A percentile compares a stretch with the other conserved stretches of the same genome.
Conservation (phyloP, 2,113 vertebrate genomes). For the Cricetomys ansorgei region DNA sequence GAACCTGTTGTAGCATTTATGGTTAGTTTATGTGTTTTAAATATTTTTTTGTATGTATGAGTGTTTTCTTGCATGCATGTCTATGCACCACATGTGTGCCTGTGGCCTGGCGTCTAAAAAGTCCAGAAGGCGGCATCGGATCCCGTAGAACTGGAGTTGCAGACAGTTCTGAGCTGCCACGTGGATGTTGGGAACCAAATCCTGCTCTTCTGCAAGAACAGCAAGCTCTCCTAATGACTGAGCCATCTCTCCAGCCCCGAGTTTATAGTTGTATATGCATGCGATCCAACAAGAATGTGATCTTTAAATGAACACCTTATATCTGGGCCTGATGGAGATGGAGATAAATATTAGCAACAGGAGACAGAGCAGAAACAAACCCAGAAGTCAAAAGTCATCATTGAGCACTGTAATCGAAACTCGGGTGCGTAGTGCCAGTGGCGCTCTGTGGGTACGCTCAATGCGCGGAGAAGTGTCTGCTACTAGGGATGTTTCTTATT, state of each 20-base stretch:
- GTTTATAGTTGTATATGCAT: not conserved
- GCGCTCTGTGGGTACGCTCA: not conserved
- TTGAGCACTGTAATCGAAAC: not conserved
- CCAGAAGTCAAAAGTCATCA: constrained; percentile 18
- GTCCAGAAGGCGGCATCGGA: not conserved
- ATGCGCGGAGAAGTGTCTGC: not conserved
- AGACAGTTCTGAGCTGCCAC: not conserved
- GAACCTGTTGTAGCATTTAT: not conserved
- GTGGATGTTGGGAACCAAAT: not conserved
- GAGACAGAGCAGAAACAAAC: not conserved
- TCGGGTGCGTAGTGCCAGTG: not conserved
- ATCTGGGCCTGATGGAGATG: not conserved
- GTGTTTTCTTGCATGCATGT: not conserved
- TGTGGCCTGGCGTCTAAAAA: not conserved
- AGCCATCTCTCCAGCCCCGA: not conserved
- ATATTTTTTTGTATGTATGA: not conserved
- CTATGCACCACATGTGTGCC: not conserved
- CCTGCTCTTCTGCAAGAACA: not conserved
- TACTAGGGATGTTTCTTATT: not conserved
- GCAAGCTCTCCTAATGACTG: not conserved
- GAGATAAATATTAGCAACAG: not conserved
- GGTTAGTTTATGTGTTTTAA: not conserved
- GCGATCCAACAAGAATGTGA: not conserved
- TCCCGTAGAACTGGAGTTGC: not conserved
- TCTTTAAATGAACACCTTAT: not conserved